Conservation (phyloP, 2,888 invertebrate species). For the Boloria euphrosyne region DNA sequence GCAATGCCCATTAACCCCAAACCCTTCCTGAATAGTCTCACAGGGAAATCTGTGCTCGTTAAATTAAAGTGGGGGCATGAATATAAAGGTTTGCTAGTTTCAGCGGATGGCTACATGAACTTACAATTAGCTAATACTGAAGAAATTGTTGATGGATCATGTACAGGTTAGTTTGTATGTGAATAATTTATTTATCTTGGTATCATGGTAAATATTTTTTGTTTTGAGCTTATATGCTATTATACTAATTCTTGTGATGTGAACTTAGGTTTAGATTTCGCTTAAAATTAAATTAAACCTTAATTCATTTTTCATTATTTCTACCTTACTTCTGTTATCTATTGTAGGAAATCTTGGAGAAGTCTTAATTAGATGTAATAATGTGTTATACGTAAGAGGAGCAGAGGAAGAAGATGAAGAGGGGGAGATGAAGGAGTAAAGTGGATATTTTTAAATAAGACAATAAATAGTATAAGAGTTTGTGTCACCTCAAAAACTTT, state of each 20-base stretch:
- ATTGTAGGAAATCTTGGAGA: conserved; percentile 93
- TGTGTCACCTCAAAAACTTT: conserved; percentile 3
- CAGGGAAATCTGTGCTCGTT: conserved; percentile 98
- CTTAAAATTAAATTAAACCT: not conserved
- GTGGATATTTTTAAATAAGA: conserved; percentile 10
- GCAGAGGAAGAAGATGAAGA: conserved; percentile 98
- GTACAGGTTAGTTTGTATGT: conserved; percentile 85
- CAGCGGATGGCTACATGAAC: conserved; percentile 99
- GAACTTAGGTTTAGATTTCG: not conserved
- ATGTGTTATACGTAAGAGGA: conserved; percentile 96
- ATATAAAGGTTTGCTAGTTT: conserved; percentile 98
- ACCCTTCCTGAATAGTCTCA: conserved; percentile 98
- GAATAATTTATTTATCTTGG: conserved; percentile 15
- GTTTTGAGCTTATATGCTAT: not conserved
- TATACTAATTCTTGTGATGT: too few relatives aligned
- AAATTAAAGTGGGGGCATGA: conserved; percentile 99
- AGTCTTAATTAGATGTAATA: conserved; percentile 98
- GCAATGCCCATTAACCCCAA: conserved; percentile 99
- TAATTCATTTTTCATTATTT: not conserved
- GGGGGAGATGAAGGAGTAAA: conserved; percentile 95
- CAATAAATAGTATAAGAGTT: not conserved
- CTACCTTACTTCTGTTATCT: not conserved
- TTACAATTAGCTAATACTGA: conserved; percentile 98
- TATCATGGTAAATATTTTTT: conserved; percentile 11
- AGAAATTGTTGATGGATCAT: conserved; percentile 96